A percentile compares a stretch with the other conserved stretches of the same genome.
phyloP scores from a whole-genome alignment of 2,888 invertebrate species.

The Pseudococcus jackbeardsleyi region DNA sequence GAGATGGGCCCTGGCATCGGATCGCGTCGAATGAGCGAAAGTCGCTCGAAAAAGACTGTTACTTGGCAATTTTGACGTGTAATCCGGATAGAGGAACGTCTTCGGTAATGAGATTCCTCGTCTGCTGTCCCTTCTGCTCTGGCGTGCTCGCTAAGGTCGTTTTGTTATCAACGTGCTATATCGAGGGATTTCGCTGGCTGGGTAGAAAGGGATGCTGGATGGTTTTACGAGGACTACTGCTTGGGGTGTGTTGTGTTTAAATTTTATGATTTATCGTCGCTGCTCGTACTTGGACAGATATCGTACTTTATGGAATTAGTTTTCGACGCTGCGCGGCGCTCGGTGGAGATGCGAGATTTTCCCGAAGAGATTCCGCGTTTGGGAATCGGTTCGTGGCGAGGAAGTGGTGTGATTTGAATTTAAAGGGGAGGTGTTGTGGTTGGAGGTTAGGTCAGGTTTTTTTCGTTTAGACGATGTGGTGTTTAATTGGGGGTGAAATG shows the following conservation, averaged over 20 bases:
- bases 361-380: neutral
- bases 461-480: too few relatives aligned
- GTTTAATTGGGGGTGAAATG: too few relatives aligned
- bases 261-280: constrained; percentile 37
- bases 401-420: neutral
- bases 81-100: constrained; percentile 38
- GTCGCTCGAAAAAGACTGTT: constrained; percentile 37
- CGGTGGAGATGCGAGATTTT: neutral
- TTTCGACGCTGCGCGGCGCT: neutral
- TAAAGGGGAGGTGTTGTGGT: neutral
- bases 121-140: neutral
- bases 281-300: constrained; percentile 13
- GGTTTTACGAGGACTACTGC: neutral
- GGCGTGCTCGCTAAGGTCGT: neutral
- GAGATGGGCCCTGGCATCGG: neutral
- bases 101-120: constrained; percentile 35
- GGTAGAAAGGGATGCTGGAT: neutral
- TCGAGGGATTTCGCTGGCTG: neutral
- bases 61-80: constrained; percentile 47
- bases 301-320: constrained; percentile 42
- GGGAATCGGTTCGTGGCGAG: neutral
- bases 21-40: constrained; percentile 18
- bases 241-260: constrained; percentile 27
- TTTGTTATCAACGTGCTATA: constrained; percentile 6
- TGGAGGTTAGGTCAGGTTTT: neutral